phyloP scores from a whole-genome alignment of 2,888 invertebrate genomes.

The Gisinianus flammeolus region DNA sequence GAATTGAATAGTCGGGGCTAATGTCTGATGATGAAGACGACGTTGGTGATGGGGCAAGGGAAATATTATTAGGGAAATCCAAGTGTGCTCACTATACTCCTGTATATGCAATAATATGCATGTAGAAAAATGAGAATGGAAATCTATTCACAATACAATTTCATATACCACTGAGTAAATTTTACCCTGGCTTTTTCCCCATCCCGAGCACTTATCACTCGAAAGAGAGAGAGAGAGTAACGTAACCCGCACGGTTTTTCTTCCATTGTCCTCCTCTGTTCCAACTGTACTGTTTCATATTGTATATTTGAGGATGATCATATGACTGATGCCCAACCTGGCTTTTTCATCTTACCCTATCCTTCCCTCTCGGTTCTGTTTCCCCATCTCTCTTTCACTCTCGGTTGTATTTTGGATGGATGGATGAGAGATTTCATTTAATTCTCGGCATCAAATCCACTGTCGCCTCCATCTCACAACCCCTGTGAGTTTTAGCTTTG shows the following conservation, averaged over 20 bases:
- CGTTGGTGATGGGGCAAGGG: not conserved
- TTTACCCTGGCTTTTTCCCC: not conserved
- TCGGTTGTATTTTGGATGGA: not conserved
- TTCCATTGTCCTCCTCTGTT: not conserved
- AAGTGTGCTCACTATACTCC: too few species aligned
- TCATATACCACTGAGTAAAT: not conserved
- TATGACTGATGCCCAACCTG: not conserved
- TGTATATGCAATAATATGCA: not conserved
- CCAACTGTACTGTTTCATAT: not conserved
- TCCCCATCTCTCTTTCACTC: not conserved
- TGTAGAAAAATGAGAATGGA: not conserved
- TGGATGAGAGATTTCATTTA: not conserved
- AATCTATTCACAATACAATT: not conserved
- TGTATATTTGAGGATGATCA: slow-evolving; percentile 1
- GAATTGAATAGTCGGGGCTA: not conserved
- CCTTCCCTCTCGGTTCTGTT: not conserved
- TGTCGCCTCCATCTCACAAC: not conserved
- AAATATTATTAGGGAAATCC: not conserved
- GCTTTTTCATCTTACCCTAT: not conserved
- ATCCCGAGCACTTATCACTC: not conserved
- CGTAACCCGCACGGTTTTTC: not conserved
- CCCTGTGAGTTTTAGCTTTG: not conserved
- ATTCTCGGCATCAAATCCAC: not conserved
- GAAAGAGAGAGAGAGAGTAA: not conserved
- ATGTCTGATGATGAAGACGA: not conserved